Base-by-base conservation (phyloP, 2,113 vertebrate genomes). In the Hippocampus zosterae region DNA sequence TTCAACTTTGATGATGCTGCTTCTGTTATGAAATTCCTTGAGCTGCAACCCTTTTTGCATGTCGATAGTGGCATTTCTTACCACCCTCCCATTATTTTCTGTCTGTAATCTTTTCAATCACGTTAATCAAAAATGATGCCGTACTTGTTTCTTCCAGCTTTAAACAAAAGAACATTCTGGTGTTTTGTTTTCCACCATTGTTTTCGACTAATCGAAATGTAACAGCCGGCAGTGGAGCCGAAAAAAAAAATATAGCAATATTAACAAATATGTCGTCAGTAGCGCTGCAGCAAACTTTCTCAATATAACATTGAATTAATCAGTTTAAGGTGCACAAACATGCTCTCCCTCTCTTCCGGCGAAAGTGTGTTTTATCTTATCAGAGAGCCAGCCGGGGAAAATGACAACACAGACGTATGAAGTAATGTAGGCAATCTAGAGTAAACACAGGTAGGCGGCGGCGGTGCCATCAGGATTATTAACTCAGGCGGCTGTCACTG, bases 161-260 rank as follows among this genome's bases (percentile, higher is more conserved):
- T 78, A 83, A 80, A 80, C 79, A 86, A 85, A 37, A 60, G 72
- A 64, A 69, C 41, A 69, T 78, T 76, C 77, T 67, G 78, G 69
- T 84, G 67, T 60, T 85, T 81, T 65, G 68, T 86, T 87, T 75
- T 79, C 71, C 3, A 62, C 75, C 73, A 78, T 42, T 64, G 84
- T 86, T 76, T 86, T 81, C 80, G 79, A 75, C 89, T 91, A 76
- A 90, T 91, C 91, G 91, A 90, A 90, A 91, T 88, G 87, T 91
- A 91, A 80, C 81, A 74, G 82, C 80, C 72, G 83, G 85, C 71
- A 68, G 82, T 87, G 87, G 72, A 86, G 78, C 71, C 70, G 85
- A 10, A 13, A 13, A 13, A 4, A 11, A 42, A 90, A 91, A 88
- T 80, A 88, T 80, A 76, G 82, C 75, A 66, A 65, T 85, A 84